phyloP scores from a whole-genome alignment of 2,113 vertebrate species.

The Hippolais icterina region DNA sequence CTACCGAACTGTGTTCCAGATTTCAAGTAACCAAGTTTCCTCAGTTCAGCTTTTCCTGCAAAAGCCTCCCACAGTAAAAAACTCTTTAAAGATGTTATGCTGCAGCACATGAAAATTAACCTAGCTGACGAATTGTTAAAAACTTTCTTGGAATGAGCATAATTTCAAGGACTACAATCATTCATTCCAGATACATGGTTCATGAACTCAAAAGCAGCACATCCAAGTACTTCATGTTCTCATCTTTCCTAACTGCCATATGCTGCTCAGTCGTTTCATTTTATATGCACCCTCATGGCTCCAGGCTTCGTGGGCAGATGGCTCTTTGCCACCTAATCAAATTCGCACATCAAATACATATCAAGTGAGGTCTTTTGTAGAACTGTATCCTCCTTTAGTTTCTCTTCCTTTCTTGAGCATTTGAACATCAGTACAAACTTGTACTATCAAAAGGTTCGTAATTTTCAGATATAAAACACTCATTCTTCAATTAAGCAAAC shows the following conservation, averaged over 20 bases:
- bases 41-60: not conserved
- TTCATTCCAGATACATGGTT: constrained; percentile 26
- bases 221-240: constrained; percentile 25
- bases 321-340: constrained; percentile 54
- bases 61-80: constrained; percentile 35
- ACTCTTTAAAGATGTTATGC: not conserved
- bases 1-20: not conserved
- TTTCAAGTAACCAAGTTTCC: constrained; percentile 36
- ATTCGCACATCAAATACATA: constrained; percentile 27
- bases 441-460: not conserved
- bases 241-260: constrained; percentile 47
- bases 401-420: not conserved
- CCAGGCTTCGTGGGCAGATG: constrained; percentile 48
- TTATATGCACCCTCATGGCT: constrained; percentile 16
- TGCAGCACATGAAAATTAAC: constrained; percentile 36
- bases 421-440: not conserved
- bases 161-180: constrained; percentile 4
- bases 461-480: not conserved
- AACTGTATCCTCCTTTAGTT: not conserved
- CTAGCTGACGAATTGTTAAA: not conserved
- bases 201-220: constrained; percentile 10
- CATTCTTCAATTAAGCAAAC: not conserved
- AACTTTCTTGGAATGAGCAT: not conserved
- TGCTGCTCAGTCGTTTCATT: constrained; percentile 36
- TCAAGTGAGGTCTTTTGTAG: not conserved